Evolutionary conservation across 2,797 vertebrate species (phyloP), one percentile per base, ranked within the genome.

Genomic region (Chromobotia macracanthus): DNA sequence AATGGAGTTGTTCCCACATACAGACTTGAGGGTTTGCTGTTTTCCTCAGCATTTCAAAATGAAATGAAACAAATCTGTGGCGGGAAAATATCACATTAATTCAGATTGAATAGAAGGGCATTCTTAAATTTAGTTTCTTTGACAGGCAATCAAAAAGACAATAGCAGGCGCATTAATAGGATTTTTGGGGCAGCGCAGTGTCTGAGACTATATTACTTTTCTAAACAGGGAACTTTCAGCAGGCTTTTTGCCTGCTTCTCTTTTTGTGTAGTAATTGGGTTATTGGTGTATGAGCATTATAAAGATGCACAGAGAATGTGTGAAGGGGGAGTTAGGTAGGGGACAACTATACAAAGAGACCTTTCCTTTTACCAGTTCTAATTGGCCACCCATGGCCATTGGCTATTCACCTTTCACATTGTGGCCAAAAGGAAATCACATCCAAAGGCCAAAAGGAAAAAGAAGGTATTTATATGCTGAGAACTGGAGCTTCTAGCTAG

Each of bases 351-450:
- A 80, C 82, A 87, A 81, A 84, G 81, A 83, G 65, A 80, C 56
- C 64, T 76, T 87, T 82, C 66, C 74, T 71, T 70, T 79, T 77
- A 72, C 81, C 82, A 74, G 82, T 71, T 73, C 80, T 87, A 84
- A 86, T 86, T 86, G 85, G 83, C 86, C 85, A 87, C 86, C 87
- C 84, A 85, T 81, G 80, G 83, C 77, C 81, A 75, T 69, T 84
- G 76, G 58, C 80, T 80, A 82, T 85, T 84, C 87, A 85, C 85
- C 82, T 84, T 85, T 84, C 84, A 83, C 74, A 61, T 75, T 86
- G 51, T 83, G 69, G 75, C 63, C 58, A 75, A 79, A 76, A 58
- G 68, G 11, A 53, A 66, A 73, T n/a, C n/a, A n/a, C 82, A 83
- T 82, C 82, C 63, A 55, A 55, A 81, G 69, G 75, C 63, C 58